Conservation (phyloP, 1,140 invertebrate species). For the Drosophila orosa region DNA sequence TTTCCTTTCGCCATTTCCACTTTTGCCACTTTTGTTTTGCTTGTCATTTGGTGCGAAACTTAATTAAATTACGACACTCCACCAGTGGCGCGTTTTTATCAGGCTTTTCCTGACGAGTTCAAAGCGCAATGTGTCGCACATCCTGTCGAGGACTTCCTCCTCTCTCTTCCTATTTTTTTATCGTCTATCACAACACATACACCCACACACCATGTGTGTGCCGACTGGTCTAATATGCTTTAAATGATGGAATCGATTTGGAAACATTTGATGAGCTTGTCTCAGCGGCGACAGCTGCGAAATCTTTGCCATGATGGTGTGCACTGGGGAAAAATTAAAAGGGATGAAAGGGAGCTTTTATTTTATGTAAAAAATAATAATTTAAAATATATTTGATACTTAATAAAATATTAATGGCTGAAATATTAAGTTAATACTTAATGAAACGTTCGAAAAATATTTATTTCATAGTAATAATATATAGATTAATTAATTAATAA, state of each 20-base stretch:
- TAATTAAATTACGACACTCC: constrained; percentile 57
- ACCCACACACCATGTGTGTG: constrained; percentile 7
- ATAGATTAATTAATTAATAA: not conserved
- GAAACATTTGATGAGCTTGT: constrained; percentile 61
- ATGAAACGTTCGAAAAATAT: not conserved
- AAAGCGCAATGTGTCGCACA: constrained; percentile 59
- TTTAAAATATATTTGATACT: too few species aligned
- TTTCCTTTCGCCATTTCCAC: constrained; percentile 23
- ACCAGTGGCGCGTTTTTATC: constrained; percentile 2
- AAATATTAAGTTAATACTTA: too few species aligned
- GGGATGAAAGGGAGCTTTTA: too few species aligned
- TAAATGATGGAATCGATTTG: constrained; percentile 65
- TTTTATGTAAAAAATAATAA: too few species aligned
- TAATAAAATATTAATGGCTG: too few species aligned
- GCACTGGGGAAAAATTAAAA: not conserved
- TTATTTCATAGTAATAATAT: too few species aligned
- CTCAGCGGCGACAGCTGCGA: constrained; percentile 41
- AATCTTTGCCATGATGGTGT: constrained; percentile 14
- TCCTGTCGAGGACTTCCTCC: constrained; percentile 19
- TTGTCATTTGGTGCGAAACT: constrained; percentile 40
- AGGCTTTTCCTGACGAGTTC: constrained; percentile 34
- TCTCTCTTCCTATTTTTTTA: constrained; percentile 12
- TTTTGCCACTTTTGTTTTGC: constrained; percentile 32
- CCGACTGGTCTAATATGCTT: constrained; percentile 55
- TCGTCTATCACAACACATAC: constrained; percentile 10